Base-by-base conservation (phyloP, 30 jellyfish, hydroid and myxozoan genomes). In the Aurelia aurita complex sp. Pacific region DNA sequence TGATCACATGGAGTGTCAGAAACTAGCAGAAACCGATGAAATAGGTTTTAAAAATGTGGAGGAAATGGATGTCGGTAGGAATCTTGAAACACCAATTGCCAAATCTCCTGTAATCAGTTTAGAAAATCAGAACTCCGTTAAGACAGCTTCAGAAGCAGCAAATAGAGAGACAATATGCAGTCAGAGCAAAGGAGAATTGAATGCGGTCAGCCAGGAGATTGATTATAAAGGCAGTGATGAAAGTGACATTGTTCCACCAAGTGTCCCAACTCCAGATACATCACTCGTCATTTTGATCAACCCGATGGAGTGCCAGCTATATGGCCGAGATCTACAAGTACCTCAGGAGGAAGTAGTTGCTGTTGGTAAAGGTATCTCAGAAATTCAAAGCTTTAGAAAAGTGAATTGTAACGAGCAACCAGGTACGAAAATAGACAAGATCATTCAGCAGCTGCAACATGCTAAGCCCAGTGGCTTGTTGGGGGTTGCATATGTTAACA, bases 201-300 rank as follows among this genome's bases (percentile, higher is more conserved):
- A 7, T 23, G 70, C 70, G 15, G 36, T n/a, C 36, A 23, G 5
- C 70, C 38, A 61, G 32, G 70, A 61, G 10, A 0, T 61, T 61
- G 32, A 2, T 61, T 17, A 23, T 61, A 61, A 61, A 61, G 70
- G 70, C 32, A 61, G 70, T 23, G 12, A 13, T 3, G 85, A 74
- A 74, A 43, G 35, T n/a, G 82, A 72, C 32, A 38, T 72, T 34
- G 82, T 72, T 43, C 82, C 82, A 33, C 57, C 85, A 4, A 74
- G 85, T 64, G 54, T 74, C 23, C 34, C 85, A 43, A 36, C 74
- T 51, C 62, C 53, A 10, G 15, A 51, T 17, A 57, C 60, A 51
- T 74, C 72, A 4, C 23, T 34, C 38, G 64, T 13, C 81, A 43
- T 9, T 7, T 74, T 74, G 4, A 74, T 74, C 10, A 38, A 74